A percentile compares a stretch with the other conserved stretches of the same genome.
phyloP scores from a whole-genome alignment of 2,797 vertebrate genomes.

The Hemitrygon akajei region DNA sequence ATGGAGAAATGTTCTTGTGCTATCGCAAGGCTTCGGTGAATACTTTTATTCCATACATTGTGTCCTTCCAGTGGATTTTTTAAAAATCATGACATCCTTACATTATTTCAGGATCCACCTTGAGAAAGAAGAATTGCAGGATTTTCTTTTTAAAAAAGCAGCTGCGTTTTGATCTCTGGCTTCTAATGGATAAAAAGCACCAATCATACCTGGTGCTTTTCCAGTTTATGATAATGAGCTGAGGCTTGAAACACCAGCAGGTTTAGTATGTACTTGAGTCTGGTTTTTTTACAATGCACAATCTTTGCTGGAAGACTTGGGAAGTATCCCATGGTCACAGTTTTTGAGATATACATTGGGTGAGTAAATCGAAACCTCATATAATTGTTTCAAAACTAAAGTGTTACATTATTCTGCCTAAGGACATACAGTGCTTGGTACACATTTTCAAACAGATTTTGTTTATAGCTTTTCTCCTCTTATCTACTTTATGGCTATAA shows the following conservation, averaged over 20 bases:
- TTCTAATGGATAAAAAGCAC: background rate
- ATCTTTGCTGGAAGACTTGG: background rate
- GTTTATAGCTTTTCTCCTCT: background rate
- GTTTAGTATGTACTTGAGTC: background rate
- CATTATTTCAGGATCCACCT: background rate
- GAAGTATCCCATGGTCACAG: background rate
- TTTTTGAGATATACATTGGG: background rate
- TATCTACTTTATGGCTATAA: background rate
- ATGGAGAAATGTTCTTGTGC: background rate
- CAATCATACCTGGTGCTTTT: background rate
- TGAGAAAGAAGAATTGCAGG: background rate
- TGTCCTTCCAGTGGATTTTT: background rate
- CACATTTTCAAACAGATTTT: background rate
- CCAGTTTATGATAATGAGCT: background rate
- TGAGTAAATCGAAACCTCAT: background rate
- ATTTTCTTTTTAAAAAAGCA: background rate
- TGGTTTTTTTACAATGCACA: background rate
- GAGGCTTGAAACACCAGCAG: background rate
- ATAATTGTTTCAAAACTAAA: background rate
- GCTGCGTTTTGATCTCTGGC: background rate
- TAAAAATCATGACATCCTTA: background rate
- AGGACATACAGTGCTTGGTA: background rate
- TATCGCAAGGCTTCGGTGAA: background rate
- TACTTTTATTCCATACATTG: background rate
- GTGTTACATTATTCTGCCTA: background rate